These are phyloP conservation scores for Oryzias melastigma DNA, from an alignment of 2,113 vertebrate genomes.

Conservation along the genomic window DNA sequence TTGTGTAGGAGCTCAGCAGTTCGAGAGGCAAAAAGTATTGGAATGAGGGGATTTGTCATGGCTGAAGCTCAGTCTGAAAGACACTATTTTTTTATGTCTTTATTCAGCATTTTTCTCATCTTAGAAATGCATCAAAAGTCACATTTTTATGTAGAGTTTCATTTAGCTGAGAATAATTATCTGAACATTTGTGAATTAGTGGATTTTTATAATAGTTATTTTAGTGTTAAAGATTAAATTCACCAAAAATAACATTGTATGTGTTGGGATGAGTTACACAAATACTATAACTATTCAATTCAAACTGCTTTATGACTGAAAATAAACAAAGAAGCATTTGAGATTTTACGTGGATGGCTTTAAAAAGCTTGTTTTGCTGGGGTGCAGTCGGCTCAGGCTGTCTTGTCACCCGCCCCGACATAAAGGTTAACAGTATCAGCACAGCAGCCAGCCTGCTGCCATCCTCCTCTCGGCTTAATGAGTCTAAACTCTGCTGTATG, in stretches of 20 bases:
- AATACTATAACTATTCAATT: no score
- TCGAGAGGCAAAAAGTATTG: not conserved
- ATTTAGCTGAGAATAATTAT: no score
- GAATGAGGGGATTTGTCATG: constrained; percentile 1
- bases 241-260: no score
- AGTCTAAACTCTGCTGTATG: constrained; percentile 49
- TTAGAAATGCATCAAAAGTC: no score
- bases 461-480: constrained; percentile 66
- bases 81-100: no score
- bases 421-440: constrained; percentile 74
- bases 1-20: constrained; percentile 1
- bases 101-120: no score
- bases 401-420: constrained; percentile 36
- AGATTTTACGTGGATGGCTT: constrained; percentile 1
- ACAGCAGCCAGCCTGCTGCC: constrained; percentile 65
- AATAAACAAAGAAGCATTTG: not conserved
- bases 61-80: no score
- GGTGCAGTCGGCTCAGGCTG: constrained; percentile 26
- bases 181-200: no score
- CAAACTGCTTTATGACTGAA: not conserved
- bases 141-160: no score
- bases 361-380: constrained; percentile 32
- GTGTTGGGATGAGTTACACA: no score
- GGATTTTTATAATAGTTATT: no score
- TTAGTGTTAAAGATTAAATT: no score